Conservation (phyloP, 2,888 invertebrate genomes). For the Chymomyza fuscimana region DNA sequence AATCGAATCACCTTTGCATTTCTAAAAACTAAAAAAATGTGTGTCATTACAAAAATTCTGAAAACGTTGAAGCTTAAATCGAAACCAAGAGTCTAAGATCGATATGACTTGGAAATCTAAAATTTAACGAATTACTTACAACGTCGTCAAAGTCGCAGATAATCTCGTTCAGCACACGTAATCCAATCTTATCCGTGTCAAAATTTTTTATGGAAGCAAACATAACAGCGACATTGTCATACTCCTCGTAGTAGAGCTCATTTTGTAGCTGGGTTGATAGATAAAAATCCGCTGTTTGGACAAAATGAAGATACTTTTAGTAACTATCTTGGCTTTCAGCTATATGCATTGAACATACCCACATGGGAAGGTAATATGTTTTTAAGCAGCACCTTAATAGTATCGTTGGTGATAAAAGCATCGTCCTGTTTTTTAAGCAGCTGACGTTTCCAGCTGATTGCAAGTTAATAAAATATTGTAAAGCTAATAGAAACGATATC, state of each 20-base stretch:
- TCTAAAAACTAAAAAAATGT: no score
- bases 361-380: conserved; percentile 97
- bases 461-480: conserved; percentile 19
- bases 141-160: conserved; percentile 94
- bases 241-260: conserved; percentile 92
- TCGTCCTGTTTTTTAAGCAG: conserved; percentile 91
- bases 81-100: no score
- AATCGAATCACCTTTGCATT: no score
- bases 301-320: neutral
- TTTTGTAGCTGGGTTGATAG: conserved; percentile 85
- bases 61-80: no score
- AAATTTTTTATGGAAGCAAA: conserved; percentile 95
- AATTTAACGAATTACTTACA: conserved; percentile 79
- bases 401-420: conserved; percentile 90
- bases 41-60: no score
- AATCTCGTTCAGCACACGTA: conserved; percentile 91
- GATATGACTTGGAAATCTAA: no score
- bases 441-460: conserved; percentile 83
- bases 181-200: conserved; percentile 84
- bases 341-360: conserved; percentile 81
- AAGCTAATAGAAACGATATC: conserved; percentile 9
- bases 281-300: conserved; percentile 86
- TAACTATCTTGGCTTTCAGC: neutral
- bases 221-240: conserved; percentile 95
- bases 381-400: conserved; percentile 92